These are phyloP conservation scores for Falco concolor DNA, from an alignment of 2,797 vertebrate genomes.

Conservation along the genomic window DNA sequence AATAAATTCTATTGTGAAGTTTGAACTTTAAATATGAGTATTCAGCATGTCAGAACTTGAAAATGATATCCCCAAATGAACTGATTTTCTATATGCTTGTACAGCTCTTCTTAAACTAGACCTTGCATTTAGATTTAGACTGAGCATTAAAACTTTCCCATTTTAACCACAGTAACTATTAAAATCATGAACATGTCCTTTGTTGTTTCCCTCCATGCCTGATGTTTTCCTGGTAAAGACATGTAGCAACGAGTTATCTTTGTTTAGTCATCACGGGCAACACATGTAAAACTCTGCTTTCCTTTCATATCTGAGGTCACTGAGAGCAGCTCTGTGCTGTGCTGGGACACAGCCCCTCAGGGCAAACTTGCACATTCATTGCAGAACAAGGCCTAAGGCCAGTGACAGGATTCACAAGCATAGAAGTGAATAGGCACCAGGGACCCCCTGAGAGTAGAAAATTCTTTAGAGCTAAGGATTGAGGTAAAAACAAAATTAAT, in stretches of 20 bases:
- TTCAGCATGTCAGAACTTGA: neutral
- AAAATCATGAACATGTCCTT: neutral
- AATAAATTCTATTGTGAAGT: neutral
- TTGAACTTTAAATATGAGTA: neutral
- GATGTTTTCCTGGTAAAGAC: neutral
- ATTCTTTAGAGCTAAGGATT: neutral
- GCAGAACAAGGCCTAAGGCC: neutral
- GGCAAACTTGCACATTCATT: neutral
- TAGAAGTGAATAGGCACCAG: neutral
- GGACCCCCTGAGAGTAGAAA: neutral
- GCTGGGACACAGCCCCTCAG: neutral
- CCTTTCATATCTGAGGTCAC: neutral
- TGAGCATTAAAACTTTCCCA: neutral
- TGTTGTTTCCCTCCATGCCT: neutral
- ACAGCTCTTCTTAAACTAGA: neutral
- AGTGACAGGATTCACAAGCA: neutral
- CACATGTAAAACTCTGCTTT: neutral
- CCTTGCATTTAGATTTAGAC: neutral
- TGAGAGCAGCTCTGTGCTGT: neutral
- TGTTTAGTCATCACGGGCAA: neutral
- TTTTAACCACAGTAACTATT: neutral
- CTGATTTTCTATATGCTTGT: neutral
- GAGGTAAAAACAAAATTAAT: neutral
- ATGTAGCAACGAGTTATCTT: neutral
- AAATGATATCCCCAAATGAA: neutral